Conservation (phyloP, 2,113 vertebrate genomes). For the Cichladusa arquata region DNA sequence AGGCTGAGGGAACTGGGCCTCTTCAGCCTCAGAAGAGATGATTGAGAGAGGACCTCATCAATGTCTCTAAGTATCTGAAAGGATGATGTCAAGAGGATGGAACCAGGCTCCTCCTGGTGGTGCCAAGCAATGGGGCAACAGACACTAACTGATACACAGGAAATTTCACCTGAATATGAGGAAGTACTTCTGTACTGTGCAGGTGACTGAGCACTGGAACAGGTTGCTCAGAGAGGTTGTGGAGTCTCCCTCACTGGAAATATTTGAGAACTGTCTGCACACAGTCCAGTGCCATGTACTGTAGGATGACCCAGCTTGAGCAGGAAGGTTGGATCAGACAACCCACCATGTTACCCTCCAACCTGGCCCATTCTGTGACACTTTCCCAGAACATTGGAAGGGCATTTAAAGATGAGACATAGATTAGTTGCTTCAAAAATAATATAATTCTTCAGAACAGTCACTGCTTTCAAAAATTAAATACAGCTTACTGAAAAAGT, state of each 20-base stretch:
- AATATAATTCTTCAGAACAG: neutral
- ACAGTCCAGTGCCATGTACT: neutral
- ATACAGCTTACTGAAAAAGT: neutral
- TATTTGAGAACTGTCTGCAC: neutral
- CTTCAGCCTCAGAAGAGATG: neutral
- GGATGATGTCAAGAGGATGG: neutral
- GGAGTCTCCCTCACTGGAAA: neutral
- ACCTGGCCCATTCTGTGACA: neutral
- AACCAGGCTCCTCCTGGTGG: neutral
- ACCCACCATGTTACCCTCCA: neutral
- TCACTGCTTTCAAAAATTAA: neutral
- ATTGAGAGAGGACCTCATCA: neutral
- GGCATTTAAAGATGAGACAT: neutral
- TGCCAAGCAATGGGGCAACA: neutral
- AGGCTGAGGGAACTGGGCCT: neutral
- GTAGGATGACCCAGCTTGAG: neutral
- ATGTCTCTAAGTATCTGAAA: neutral
- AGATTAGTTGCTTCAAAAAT: neutral
- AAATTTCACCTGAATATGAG: neutral
- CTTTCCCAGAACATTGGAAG: neutral
- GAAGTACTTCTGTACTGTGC: neutral
- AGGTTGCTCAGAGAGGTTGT: neutral
- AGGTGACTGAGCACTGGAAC: neutral
- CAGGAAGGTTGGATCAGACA: neutral
- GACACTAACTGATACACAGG: neutral